Evolutionary conservation across 37 sponge, comb jelly and placozoan species (phyloP), one percentile per base, ranked within the genome.

Genomic region (Halichondria panicea): DNA sequence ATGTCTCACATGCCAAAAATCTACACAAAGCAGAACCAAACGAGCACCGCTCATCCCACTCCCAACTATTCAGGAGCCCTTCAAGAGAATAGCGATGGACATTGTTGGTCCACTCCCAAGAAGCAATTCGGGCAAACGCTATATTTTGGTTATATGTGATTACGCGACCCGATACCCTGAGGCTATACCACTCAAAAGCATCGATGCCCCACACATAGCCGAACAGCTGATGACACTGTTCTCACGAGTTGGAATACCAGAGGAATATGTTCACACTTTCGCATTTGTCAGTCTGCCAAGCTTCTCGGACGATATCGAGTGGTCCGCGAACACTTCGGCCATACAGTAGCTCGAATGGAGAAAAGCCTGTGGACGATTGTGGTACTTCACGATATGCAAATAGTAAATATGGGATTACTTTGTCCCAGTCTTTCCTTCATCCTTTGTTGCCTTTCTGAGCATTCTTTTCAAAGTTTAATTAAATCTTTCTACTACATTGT

Each of bases 121-220:
- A 37, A 84, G 70, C 36, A 71, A 42, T 0, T 4, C 53, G 9
- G 84, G 84, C 2, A 70, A 88, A 24, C 42, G 65, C 24, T 88
- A 72, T 45, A 71, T 88, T 7, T 39, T 82, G 22, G 74, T 78
- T 38, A 24, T 88, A 3, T 76, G 83, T 70, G 79, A 82, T 61
- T 88, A 82, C 71, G 83, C 89, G 12, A 88, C 84, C 22, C 37
- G 84, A 11, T 88, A 77, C 39, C 89, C 79, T 25, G 79, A 88
- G 58, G 89, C 84, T 0, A 30, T 88, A 22, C 74, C 84, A 34
- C 61, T 83, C 31, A 58, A 53, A 24, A 58, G 34, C 4, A 77
- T 82, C 35, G 78, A 75, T 75, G 84, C 89, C 8, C 35, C 22
- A 31, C 39, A 75, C 28, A 56, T 88, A 4, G 89, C 84, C 19